These are phyloP conservation scores for Eucidaris tribuloides DNA, from an alignment of 35 echinoderm and acorn worm species.

Conservation along the genomic window DNA sequence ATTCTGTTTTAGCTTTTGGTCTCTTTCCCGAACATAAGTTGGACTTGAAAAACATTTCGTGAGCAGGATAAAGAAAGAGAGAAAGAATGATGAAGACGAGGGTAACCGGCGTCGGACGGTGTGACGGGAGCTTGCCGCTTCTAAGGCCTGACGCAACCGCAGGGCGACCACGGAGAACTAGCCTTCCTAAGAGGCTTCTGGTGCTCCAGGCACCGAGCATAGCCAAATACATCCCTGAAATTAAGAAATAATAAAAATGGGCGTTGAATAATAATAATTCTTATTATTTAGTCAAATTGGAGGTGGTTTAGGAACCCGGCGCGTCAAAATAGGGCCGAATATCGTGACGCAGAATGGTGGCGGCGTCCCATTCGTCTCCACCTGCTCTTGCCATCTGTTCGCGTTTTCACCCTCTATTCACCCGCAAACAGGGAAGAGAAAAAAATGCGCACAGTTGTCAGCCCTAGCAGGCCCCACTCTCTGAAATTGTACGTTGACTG, in stretches of 20 bases:
- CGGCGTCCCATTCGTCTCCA: slow-evolving; percentile 3
- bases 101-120: not conserved
- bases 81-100: not conserved
- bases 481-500: not conserved
- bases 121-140: not conserved
- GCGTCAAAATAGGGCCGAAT: not conserved
- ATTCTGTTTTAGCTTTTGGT: slow-evolving; percentile 2
- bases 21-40: slow-evolving; percentile 35
- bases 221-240: slow-evolving; percentile 23
- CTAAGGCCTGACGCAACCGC: not conserved
- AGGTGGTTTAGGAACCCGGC: slow-evolving; percentile 20
- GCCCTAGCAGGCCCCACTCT: not conserved
- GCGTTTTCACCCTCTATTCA: slow-evolving; percentile 21
- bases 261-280: slow-evolving; percentile 41
- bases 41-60: slow-evolving; percentile 13
- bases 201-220: slow-evolving; percentile 19
- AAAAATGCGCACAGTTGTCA: slow-evolving; percentile 34
- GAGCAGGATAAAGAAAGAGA: slow-evolving; percentile 13
- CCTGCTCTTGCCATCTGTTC: slow-evolving; percentile 16
- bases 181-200: not conserved
- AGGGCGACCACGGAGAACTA: not conserved
- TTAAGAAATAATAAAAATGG: slow-evolving; percentile 42
- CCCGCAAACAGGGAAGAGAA: slow-evolving; percentile 3
- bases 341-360: not conserved
- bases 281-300: slow-evolving; percentile 39